Evolutionary conservation across 2,797 vertebrate genomes (phyloP).

Genomic region (Champsocephalus gunnari): DNA sequence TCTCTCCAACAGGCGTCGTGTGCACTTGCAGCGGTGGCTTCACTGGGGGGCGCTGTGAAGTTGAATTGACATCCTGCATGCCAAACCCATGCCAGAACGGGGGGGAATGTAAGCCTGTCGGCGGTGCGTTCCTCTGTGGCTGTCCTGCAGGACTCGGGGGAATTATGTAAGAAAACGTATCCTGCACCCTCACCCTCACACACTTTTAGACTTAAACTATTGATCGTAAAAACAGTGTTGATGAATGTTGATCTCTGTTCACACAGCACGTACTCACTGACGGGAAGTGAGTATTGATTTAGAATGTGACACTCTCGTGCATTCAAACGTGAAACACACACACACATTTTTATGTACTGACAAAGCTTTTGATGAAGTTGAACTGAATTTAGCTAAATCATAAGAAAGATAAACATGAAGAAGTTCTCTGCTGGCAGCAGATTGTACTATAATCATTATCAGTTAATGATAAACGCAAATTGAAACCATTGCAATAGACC

Average conservation of each 20-base stretch:
- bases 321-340: conserved; percentile 18
- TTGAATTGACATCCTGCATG: conserved; percentile 91
- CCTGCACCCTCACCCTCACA: conserved; percentile 18
- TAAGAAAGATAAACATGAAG: background rate
- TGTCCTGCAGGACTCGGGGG: conserved; percentile 91
- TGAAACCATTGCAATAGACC: background rate
- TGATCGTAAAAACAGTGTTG: conserved; percentile 4
- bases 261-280: conserved; percentile 16
- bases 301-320: background rate
- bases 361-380: conserved; percentile 3
- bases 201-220: conserved; percentile 26
- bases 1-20: conserved; percentile 84
- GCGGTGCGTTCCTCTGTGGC: conserved; percentile 90
- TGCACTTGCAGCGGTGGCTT: conserved; percentile 93
- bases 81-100: conserved; percentile 94
- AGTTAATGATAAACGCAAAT: conserved; percentile 14
- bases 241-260: conserved; percentile 7
- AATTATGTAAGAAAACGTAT: conserved; percentile 88
- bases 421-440: conserved; percentile 8
- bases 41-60: conserved; percentile 94
- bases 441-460: conserved; percentile 8
- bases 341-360: background rate
- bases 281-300: conserved; percentile 13
- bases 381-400: conserved; percentile 3
- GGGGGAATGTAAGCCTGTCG: conserved; percentile 90